Percentiles rank a stretch among this genome's conserved stretches.
Conservation (phyloP, 2,888 invertebrate species). For the Sceliomorpha sp. region DNA sequence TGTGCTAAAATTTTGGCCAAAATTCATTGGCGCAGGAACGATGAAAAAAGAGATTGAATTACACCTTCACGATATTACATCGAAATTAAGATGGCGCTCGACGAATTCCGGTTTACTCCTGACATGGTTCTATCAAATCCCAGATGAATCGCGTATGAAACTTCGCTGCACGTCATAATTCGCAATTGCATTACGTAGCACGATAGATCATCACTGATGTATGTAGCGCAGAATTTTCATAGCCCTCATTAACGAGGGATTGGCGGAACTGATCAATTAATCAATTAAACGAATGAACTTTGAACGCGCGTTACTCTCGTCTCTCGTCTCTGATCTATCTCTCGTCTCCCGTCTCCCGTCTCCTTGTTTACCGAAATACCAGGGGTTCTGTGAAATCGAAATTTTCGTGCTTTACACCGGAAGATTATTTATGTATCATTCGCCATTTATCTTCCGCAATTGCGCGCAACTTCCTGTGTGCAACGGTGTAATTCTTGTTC, state of each 20-base stretch:
- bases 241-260: slow-evolving; percentile 34
- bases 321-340: too few species aligned
- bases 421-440: slow-evolving; percentile 6
- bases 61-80: too few species aligned
- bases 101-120: slow-evolving; percentile 11
- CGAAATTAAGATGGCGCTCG: too few species aligned
- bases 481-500: too few species aligned
- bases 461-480: too few species aligned
- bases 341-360: too few species aligned
- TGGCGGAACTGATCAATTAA: slow-evolving; percentile 29
- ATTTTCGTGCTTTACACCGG: background rate
- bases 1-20: too few species aligned
- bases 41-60: too few species aligned
- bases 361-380: slow-evolving; percentile 14
- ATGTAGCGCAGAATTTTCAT: slow-evolving; percentile 54
- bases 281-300: slow-evolving; percentile 26
- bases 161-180: slow-evolving; percentile 12
- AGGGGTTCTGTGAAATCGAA: background rate
- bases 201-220: slow-evolving; percentile 51
- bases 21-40: too few species aligned
- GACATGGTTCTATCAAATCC: slow-evolving; percentile 18
- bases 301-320: background rate
- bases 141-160: slow-evolving; percentile 20
- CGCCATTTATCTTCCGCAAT: slow-evolving; percentile 15
- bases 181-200: slow-evolving; percentile 38